Base-by-base conservation (phyloP, 2,797 vertebrate species). In the Cynopterus sphinx region DNA sequence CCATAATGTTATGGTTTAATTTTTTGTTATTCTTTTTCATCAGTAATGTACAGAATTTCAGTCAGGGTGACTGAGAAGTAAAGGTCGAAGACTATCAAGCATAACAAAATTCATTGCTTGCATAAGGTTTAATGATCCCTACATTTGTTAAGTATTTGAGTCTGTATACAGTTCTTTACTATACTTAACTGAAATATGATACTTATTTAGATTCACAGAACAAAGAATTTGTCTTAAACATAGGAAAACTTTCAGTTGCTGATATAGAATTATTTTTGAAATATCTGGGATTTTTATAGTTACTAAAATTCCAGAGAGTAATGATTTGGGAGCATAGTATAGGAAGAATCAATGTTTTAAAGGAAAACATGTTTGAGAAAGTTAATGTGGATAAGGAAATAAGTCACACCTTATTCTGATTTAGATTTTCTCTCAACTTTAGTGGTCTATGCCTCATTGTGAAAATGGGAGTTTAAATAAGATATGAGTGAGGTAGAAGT, bases 21-120 rank as follows among this genome's bases (percentile, higher is more conserved):
- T 70, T 81, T 97, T 81, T 97, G 94, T 96, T 96, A 95, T 96
- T 95, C 95, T 96, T 96, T 97, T 96, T 92, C 61, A 91, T 97
- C 88, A 95, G 78, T 73, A 78, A 81, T 53, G 78, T 11, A 91
- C 77, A 95, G 71, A 77, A 87, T 33, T 87, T 19, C 36, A 71
- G 36, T 73, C 39, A 96, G 22, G 33, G 28, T 65, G 65, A 91
- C 63, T 87, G 43, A 57, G 74, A 96, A 95, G 85, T 90, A 95
- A 96, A 95, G 24, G 73, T 63, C 51, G 87, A 10, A 78, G 61
- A n/a, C n/a, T 71, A 75, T 10, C 41, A 79, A 83, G 28, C 92
- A 57, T 86, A 83, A n/a, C 61, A 86, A 78, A 94, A 88, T 78
- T 87, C 74, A 86, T 53, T 78, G 81, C 55, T 74, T 92, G 82